Evolutionary conservation across 2,797 vertebrate genomes (phyloP).

Genomic region (Pseudochromis fuscus): DNA sequence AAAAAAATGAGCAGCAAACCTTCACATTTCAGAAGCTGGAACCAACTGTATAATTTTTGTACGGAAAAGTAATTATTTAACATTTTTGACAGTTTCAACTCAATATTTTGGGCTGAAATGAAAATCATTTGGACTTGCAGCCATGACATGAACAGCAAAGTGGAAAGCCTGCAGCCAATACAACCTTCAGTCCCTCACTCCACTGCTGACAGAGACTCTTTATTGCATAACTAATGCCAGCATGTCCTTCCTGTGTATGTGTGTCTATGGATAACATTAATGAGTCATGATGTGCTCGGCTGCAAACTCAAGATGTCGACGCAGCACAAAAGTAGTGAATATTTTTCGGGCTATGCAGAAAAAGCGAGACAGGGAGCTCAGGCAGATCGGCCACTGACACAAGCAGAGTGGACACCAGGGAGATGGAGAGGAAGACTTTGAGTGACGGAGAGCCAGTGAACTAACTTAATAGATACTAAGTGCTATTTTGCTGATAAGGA

Average conservation of each 20-base stretch:
- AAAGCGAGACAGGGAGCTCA: not conserved
- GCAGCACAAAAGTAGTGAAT: conserved; percentile 31
- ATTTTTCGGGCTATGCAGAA: conserved; percentile 33
- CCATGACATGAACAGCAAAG: conserved; percentile 3
- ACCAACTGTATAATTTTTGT: too few relatives aligned
- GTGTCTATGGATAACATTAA: conserved; percentile 45
- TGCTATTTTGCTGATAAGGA: conserved; percentile 65
- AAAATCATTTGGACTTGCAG: not conserved
- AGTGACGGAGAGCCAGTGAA: conserved; percentile 37
- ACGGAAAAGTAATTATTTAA: too few relatives aligned
- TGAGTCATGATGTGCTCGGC: conserved; percentile 56
- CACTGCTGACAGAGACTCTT: conserved; percentile 42
- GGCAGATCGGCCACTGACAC: conserved; percentile 10
- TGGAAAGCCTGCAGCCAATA: not conserved
- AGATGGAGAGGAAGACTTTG: too few relatives aligned
- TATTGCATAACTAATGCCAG: conserved; percentile 57
- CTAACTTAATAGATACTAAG: conserved; percentile 68
- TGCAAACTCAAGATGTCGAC: conserved; percentile 42
- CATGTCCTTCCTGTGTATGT: conserved; percentile 35
- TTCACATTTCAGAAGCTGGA: not conserved
- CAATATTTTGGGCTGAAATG: too few relatives aligned
- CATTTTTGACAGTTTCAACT: not conserved
- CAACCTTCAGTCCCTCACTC: conserved; percentile 10
- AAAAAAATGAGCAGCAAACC: not conserved
- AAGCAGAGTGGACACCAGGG: conserved; percentile 30